Base-by-base conservation (phyloP, 1,140 invertebrate species). In the Drosophila cardini region DNA sequence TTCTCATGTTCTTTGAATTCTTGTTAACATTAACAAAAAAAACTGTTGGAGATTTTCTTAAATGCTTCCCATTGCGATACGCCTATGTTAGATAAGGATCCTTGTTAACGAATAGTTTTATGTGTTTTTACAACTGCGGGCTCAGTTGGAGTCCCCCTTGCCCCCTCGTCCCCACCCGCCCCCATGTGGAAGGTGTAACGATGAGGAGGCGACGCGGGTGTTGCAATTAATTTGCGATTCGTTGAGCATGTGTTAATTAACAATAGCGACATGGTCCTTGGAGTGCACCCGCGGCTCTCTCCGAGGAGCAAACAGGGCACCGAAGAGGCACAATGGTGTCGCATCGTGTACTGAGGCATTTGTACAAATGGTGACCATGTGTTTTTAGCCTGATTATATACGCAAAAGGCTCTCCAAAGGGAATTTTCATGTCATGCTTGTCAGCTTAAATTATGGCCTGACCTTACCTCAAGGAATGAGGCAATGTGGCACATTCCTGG, bases 161-260 rank as follows among this genome's bases (percentile, higher is more conserved):
- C n/a, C n/a, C 21, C 21, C 3, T 26, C 21, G 21, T 5, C 21
- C 21, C 21, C 3, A 26, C 21, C 4, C 0, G 1, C 21, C n/a
- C n/a, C n/a, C n/a, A n/a, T n/a, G n/a, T n/a, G 21, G 21, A 4
- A 21, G 26, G 48, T 50, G 57, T 52, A 21, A 11, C 21, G 40
- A 72, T 58, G n/a, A 61, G 36, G 46, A 62, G 74, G 82, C 62
- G 50, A 75, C 69, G 63, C 75, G 86, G 83, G 74, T 76, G 84
- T 71, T 72, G 85, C 87, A 91, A 90, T 91, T 91, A 89, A 90
- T 91, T 90, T 91, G 90, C 87, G 89, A 91, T 91, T 89, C 87
- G 87, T 81, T 80, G 89, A 90, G 80, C 89, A 90, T 82, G 83
- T 90, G 83, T 91, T 91, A 90, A 90, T 90, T 90, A 90, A 90